These are phyloP conservation scores for Aix galericulata DNA, from an alignment of 2,113 vertebrate genomes.

Conservation along the genomic window DNA sequence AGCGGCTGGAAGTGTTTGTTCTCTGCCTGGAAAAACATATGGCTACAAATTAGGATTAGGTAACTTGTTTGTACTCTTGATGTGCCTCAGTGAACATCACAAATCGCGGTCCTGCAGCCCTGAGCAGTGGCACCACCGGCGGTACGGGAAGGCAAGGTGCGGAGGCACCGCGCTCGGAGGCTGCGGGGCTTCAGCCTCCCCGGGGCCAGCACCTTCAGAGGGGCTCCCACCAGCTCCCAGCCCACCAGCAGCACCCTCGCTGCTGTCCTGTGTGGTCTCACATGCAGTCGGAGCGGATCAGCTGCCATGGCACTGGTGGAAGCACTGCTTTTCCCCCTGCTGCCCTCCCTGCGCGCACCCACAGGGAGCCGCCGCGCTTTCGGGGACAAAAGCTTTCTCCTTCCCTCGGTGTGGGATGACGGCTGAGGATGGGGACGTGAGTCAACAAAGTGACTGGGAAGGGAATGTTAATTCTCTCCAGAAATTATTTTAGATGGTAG, in stretches of 20 bases:
- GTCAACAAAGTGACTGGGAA: not conserved
- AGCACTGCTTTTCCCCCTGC: not conserved
- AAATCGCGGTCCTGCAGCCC: not conserved
- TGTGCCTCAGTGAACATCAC: not conserved
- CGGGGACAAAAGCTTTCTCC: not conserved
- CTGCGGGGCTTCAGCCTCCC: no score
- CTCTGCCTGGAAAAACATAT: constrained; percentile 8
- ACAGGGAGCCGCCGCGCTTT: not conserved
- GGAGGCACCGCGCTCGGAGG: no score
- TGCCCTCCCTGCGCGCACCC: not conserved
- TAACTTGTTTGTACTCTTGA: not conserved
- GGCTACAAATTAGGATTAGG: constrained; percentile 30
- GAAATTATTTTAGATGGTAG: not conserved
- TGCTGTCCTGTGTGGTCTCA: rapidly evolving
- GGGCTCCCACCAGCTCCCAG: no score
- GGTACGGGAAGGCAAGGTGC: not conserved
- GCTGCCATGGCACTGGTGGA: not conserved
- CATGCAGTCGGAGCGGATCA: no score
- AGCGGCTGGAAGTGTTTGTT: constrained; percentile 39
- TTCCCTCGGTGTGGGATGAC: not conserved
- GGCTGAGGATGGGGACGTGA: not conserved
- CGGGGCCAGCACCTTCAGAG: no score
- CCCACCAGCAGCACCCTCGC: rapidly evolving
- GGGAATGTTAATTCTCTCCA: not conserved
- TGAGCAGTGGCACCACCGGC: not conserved